Conservation (phyloP, 2,888 invertebrate species). For the Strigamia transsilvanica region DNA sequence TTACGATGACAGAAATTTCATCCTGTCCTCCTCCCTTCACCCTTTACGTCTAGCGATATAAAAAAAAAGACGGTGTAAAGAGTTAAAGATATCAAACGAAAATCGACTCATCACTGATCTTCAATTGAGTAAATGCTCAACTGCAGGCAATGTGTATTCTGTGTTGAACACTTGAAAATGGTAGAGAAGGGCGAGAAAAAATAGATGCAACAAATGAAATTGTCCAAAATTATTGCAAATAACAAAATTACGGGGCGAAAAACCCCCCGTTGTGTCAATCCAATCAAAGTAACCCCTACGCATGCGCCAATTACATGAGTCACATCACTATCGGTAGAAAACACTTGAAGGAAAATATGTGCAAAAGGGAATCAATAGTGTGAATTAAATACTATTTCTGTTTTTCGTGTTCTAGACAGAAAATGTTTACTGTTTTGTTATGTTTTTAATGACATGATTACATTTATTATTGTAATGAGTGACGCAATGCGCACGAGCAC, state of each 20-base stretch:
- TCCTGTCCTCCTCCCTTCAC: constrained; percentile 17
- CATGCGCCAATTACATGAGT: constrained; percentile 44
- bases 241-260: constrained; percentile 1
- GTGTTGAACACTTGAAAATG: not conserved
- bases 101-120: not conserved
- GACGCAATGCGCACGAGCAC: not conserved
- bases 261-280: constrained; percentile 3
- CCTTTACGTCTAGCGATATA: constrained; percentile 6
- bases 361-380: not conserved
- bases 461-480: not conserved
- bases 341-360: not conserved
- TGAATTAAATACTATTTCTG: not conserved
- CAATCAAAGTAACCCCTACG: constrained; percentile 21
- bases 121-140: constrained; percentile 23
- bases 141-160: not conserved
- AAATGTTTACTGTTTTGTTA: not conserved
- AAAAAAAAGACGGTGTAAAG: not conserved
- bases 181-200: not conserved
- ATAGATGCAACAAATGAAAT: not conserved
- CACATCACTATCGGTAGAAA: not conserved
- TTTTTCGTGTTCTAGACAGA: not conserved
- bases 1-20: constrained; percentile 43
- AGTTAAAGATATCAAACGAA: not conserved
- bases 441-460: not conserved
- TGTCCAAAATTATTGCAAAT: not conserved